These are phyloP conservation scores for Akabosia matsudoensis DNA, from an alignment of 1,140 invertebrate genomes.

Conservation along the genomic window DNA sequence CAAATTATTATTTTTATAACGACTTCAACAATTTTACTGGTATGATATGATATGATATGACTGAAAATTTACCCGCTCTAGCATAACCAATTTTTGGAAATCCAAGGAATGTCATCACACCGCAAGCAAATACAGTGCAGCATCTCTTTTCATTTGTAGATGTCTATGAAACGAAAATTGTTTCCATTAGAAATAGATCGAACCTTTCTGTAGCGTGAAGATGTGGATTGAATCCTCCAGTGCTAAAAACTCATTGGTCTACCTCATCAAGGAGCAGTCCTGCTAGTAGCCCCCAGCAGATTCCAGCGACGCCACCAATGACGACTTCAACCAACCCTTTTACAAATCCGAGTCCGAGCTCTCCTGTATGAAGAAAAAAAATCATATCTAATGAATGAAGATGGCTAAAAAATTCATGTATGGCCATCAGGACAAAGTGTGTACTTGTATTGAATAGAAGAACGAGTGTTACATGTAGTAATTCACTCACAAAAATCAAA, in stretches of 20 bases:
- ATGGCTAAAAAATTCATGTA: too few relatives aligned
- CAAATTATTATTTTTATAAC: neutral
- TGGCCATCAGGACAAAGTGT: too few relatives aligned
- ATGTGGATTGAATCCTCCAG: neutral
- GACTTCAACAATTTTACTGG: neutral
- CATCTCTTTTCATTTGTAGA: constrained; percentile 1
- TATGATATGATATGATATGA: neutral
- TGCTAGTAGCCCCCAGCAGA: constrained; percentile 35
- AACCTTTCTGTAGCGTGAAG: too few relatives aligned
- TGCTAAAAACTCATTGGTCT: neutral
- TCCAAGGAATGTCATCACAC: constrained; percentile 38
- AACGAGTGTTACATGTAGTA: constrained; percentile 4
- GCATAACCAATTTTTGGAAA: constrained; percentile 38
- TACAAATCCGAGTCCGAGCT: constrained; percentile 1
- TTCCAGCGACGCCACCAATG: constrained; percentile 37
- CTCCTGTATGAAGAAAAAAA: too few relatives aligned
- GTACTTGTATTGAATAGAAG: too few relatives aligned
- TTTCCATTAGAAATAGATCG: too few relatives aligned
- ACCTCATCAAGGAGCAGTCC: constrained; percentile 36
- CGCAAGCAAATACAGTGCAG: neutral
- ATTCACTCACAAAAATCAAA: neutral
- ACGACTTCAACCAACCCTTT: constrained; percentile 37
- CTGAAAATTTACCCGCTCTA: neutral
- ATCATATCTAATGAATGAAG: too few relatives aligned
- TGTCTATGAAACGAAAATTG: neutral